A percentile compares a stretch with the other conserved stretches of the same genome.
Conservation (phyloP, 2,113 vertebrate genomes). For the Aramus guarauna region DNA sequence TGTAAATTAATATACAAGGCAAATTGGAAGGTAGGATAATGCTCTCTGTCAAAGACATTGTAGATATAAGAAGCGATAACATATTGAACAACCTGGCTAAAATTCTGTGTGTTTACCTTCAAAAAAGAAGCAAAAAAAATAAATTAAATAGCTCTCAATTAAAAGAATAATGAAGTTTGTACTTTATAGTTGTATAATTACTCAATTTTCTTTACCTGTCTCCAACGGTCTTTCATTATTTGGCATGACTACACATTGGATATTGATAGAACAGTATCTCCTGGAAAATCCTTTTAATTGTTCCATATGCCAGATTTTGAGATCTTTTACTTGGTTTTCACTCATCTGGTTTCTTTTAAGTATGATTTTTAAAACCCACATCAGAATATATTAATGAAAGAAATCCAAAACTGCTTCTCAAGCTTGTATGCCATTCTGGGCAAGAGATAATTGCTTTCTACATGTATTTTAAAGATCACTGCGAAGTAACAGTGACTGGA, state of each 20-base stretch:
- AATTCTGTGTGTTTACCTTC: neutral
- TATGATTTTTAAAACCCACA: neutral
- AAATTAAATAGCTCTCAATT: neutral
- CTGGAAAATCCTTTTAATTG: neutral
- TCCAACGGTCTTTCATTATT: neutral
- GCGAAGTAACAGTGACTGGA: neutral
- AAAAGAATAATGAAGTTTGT: neutral
- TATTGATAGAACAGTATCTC: neutral
- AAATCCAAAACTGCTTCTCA: neutral
- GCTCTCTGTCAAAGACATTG: neutral
- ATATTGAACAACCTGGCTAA: neutral
- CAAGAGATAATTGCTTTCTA: neutral
- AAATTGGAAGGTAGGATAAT: neutral
- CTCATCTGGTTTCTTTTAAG: neutral
- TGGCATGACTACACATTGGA: neutral
- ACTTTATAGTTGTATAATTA: neutral
- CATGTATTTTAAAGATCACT: neutral
- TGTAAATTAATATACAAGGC: slow-evolving; percentile 3
- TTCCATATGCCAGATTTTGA: neutral
- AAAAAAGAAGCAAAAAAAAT: neutral
- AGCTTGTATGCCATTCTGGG: neutral
- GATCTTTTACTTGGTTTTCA: neutral
- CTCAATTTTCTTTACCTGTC: neutral
- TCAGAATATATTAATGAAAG: neutral
- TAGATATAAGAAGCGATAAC: neutral